Evolutionary conservation across 2,888 invertebrate species (phyloP).

Genomic region (Apeira syringaria): DNA sequence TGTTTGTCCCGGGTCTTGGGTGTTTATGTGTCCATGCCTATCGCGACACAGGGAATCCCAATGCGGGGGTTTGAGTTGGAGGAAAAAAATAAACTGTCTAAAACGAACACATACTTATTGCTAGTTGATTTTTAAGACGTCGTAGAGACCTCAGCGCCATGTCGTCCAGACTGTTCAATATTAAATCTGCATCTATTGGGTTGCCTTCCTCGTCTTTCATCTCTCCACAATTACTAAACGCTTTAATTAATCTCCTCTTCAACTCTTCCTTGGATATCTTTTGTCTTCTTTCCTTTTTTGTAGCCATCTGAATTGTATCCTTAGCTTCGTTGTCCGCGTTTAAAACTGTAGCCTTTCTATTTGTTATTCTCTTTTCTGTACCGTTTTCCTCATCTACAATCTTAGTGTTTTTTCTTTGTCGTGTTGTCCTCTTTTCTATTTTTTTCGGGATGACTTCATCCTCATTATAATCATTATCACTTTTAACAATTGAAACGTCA

Average conservation of each 20-base stretch:
- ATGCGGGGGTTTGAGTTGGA: too few species aligned
- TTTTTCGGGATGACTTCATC: neutral
- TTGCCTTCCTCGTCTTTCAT: neutral
- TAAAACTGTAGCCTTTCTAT: too few species aligned
- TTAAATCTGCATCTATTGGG: neutral
- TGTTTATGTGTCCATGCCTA: too few species aligned
- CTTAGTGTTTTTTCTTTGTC: neutral
- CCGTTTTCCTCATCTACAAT: too few species aligned
- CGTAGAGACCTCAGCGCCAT: neutral
- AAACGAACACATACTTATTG: neutral
- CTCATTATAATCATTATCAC: neutral
- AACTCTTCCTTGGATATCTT: neutral
- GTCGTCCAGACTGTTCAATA: neutral
- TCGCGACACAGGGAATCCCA: too few species aligned
- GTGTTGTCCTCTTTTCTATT: neutral
- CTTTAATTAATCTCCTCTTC: neutral
- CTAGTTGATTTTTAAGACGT: neutral
- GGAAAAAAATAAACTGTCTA: too few species aligned
- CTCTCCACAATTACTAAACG: neutral
- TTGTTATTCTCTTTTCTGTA: too few species aligned
- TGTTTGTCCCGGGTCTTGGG: too few species aligned
- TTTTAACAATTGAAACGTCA: neutral
- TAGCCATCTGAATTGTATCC: neutral
- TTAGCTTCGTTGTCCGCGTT: too few species aligned
- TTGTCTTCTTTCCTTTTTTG: neutral